Evolutionary conservation across 2,888 invertebrate species (phyloP).

Genomic region (Isoperla grammatica): DNA sequence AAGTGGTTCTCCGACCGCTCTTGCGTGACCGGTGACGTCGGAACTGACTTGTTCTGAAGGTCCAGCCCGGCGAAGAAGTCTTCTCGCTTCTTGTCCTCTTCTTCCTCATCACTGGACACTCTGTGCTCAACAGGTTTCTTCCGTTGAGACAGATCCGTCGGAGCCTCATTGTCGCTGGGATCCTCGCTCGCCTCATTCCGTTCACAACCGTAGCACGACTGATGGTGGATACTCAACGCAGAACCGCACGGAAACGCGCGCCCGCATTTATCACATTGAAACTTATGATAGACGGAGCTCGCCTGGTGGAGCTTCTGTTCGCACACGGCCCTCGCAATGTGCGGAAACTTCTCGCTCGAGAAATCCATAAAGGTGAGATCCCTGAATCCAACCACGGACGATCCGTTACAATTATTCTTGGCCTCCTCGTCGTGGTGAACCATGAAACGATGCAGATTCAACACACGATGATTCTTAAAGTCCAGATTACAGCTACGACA

Average conservation of each 20-base stretch:
- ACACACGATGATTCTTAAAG: constrained; percentile 66
- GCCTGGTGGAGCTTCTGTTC: constrained; percentile 59
- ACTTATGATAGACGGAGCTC: constrained; percentile 52
- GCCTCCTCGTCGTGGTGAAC: constrained; percentile 46
- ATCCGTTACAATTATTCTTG: neutral
- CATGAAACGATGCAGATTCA: constrained; percentile 63
- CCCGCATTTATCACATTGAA: constrained; percentile 63
- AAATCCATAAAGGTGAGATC: constrained; percentile 75
- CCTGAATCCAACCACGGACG: constrained; percentile 55
- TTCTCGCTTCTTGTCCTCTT: constrained; percentile 57
- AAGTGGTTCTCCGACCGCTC: constrained; percentile 15
- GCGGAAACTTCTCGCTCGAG: constrained; percentile 70
- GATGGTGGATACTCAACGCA: constrained; percentile 62
- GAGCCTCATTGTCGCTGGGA: constrained; percentile 40
- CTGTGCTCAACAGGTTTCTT: constrained; percentile 32
- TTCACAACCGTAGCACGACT: constrained; percentile 43
- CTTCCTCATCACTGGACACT: constrained; percentile 41
- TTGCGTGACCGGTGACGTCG: constrained; percentile 18
- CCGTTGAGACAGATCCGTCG: constrained; percentile 37
- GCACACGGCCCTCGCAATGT: constrained; percentile 67
- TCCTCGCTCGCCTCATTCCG: constrained; percentile 28
- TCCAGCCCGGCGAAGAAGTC: constrained; percentile 79
- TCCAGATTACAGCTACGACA: constrained; percentile 68
- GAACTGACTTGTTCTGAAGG: constrained; percentile 54
- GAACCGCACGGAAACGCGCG: constrained; percentile 65